phyloP scores from a whole-genome alignment of 2,797 vertebrate genomes.

The Anguilla obscura region DNA sequence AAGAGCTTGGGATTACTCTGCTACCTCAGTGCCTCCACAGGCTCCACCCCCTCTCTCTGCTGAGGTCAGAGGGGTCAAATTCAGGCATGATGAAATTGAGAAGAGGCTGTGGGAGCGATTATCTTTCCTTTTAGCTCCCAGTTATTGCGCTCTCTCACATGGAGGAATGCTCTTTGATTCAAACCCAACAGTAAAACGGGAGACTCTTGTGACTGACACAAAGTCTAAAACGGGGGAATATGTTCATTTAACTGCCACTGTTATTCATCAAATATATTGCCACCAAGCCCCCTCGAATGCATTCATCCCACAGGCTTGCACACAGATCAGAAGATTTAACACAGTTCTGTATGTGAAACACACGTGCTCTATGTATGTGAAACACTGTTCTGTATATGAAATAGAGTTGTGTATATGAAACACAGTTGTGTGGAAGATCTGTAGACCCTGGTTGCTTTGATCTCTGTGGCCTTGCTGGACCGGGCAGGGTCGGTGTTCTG shows the following conservation, averaged over 20 bases:
- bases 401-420: background rate
- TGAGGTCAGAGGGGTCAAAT: background rate
- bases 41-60: background rate
- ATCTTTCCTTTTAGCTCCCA: background rate
- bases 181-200: background rate
- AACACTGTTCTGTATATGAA: background rate
- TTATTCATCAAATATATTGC: background rate
- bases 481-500: slow-evolving; percentile 35
- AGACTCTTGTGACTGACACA: background rate
- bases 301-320: background rate
- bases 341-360: too few relatives aligned
- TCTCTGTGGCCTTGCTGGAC: slow-evolving; percentile 21
- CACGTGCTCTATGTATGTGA: background rate
- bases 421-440: background rate
- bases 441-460: slow-evolving; percentile 24
- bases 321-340: background rate
- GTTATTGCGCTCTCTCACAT: background rate
- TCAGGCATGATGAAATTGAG: background rate
- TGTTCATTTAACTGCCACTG: background rate
- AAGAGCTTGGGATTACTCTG: background rate
- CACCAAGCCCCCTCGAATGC: background rate
- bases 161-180: background rate
- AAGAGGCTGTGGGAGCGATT: background rate
- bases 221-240: background rate
- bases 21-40: background rate